Conservation (phyloP, 2,888 invertebrate species). For the Cantharis rufa region DNA sequence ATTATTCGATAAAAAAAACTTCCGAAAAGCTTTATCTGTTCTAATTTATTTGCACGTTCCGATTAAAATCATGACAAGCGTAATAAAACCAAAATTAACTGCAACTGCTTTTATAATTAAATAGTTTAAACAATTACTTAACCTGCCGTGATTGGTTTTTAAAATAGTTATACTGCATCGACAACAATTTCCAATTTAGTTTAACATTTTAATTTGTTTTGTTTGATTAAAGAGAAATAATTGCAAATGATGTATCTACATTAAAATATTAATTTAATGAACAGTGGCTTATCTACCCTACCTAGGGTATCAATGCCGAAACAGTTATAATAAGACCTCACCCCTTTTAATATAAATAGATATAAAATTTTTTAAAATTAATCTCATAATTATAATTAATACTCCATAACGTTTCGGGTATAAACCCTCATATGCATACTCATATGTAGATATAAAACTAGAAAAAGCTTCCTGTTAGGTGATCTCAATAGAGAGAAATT, state of each 20-base stretch:
- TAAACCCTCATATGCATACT: too few relatives aligned
- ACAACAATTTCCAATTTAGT: not conserved
- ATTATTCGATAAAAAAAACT: not conserved
- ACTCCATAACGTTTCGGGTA: too few relatives aligned
- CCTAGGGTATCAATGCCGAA: not conserved
- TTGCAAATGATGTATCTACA: not conserved
- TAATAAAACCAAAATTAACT: not conserved
- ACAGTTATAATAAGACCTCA: not conserved
- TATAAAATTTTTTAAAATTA: too few relatives aligned
- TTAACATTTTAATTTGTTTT: not conserved
- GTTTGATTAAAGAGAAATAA: not conserved
- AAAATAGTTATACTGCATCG: not conserved
- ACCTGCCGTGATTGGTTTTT: not conserved
- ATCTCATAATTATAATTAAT: too few relatives aligned
- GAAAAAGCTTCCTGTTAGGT: too few relatives aligned
- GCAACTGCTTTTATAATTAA: not conserved
- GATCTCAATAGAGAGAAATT: too few relatives aligned
- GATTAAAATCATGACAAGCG: not conserved
- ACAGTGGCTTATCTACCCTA: not conserved
- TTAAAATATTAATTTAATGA: not conserved
- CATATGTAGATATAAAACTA: too few relatives aligned
- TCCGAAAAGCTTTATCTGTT: not conserved
- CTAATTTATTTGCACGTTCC: not conserved
- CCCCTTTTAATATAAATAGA: not conserved
- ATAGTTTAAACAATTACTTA: not conserved